Conservation (phyloP, 2,888 invertebrate species). For the Azorinus chamasolen region DNA sequence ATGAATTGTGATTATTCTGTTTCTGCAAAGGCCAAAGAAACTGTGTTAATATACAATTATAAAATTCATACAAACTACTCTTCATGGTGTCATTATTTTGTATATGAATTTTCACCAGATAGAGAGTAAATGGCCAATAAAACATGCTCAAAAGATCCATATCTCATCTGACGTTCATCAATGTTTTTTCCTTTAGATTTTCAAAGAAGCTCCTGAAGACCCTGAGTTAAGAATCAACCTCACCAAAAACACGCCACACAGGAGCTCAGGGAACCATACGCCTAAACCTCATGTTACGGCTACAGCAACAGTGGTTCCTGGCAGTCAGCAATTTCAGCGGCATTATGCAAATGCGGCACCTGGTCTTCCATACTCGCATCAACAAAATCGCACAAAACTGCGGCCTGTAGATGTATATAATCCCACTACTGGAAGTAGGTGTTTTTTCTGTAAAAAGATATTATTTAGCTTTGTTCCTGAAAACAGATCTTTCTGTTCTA, state of each 20-base stretch:
- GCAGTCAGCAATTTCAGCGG: conserved; percentile 29
- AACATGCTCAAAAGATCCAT: too few species aligned
- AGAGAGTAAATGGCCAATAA: too few species aligned
- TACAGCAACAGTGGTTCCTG: conserved; percentile 44
- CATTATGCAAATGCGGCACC: conserved; percentile 75
- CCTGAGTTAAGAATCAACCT: conserved; percentile 69
- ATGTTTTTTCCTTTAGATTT: conserved; percentile 73
- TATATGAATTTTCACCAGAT: too few species aligned
- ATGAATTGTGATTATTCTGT: too few species aligned
- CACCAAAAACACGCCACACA: conserved; percentile 35
- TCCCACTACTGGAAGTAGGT: conserved; percentile 73
- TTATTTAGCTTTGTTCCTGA: neutral
- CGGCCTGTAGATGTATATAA: conserved; percentile 76
- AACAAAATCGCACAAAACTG: conserved; percentile 49
- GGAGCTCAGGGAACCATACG: conserved; percentile 24
- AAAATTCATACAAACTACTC: too few species aligned
- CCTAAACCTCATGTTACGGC: conserved; percentile 53
- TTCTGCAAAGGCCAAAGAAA: too few species aligned
- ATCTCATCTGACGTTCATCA: too few species aligned
- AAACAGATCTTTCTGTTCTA: too few species aligned
- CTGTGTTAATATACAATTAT: too few species aligned
- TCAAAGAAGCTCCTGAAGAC: conserved; percentile 80
- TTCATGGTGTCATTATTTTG: too few species aligned
- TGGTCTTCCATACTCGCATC: conserved; percentile 57
- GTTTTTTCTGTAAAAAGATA: neutral